phyloP scores from a whole-genome alignment of 1,140 invertebrate species.

The Drosophila obscura region DNA sequence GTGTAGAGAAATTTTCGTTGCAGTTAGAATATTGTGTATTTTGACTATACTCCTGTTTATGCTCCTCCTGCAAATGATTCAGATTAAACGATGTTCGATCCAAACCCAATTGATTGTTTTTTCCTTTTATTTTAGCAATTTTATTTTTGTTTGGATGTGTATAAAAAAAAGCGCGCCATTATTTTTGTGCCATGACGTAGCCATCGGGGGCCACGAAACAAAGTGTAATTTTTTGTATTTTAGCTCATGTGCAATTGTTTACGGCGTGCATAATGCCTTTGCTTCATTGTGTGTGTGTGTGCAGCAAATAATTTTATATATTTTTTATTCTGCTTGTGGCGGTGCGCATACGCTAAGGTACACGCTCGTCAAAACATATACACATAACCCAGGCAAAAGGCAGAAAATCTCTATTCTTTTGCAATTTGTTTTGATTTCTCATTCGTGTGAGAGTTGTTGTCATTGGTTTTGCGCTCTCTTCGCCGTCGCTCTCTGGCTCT shows the following conservation, averaged over 20 bases:
- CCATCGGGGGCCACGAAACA: slow-evolving; percentile 54
- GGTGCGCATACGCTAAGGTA: slow-evolving; percentile 79
- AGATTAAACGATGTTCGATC: slow-evolving; percentile 9
- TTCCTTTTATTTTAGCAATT: slow-evolving; percentile 45
- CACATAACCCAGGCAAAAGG: slow-evolving; percentile 54
- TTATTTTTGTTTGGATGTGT: slow-evolving; percentile 47
- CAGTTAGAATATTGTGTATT: slow-evolving; percentile 68
- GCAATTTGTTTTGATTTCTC: slow-evolving; percentile 82
- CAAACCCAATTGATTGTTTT: slow-evolving; percentile 42
- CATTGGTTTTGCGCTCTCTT: slow-evolving; percentile 26
- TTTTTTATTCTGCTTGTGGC: slow-evolving; percentile 60
- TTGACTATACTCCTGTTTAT: slow-evolving; percentile 15
- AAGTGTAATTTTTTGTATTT: slow-evolving; percentile 49
- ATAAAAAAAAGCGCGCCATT: slow-evolving; percentile 79
- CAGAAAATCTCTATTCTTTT: slow-evolving; percentile 81
- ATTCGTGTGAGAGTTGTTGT: slow-evolving; percentile 55
- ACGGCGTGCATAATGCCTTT: slow-evolving; percentile 67
- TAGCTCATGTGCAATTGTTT: slow-evolving; percentile 58
- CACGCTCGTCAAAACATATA: slow-evolving; percentile 83
- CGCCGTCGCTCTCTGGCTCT: slow-evolving; percentile 24
- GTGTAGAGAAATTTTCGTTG: slow-evolving; percentile 82
- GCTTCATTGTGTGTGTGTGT: slow-evolving; percentile 27
- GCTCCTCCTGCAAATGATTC: slow-evolving; percentile 24
- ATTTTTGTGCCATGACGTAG: slow-evolving; percentile 77
- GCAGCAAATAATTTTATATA: slow-evolving; percentile 74